phyloP scores from a whole-genome alignment of 2,888 invertebrate genomes.

The Ormyrus thymus region DNA sequence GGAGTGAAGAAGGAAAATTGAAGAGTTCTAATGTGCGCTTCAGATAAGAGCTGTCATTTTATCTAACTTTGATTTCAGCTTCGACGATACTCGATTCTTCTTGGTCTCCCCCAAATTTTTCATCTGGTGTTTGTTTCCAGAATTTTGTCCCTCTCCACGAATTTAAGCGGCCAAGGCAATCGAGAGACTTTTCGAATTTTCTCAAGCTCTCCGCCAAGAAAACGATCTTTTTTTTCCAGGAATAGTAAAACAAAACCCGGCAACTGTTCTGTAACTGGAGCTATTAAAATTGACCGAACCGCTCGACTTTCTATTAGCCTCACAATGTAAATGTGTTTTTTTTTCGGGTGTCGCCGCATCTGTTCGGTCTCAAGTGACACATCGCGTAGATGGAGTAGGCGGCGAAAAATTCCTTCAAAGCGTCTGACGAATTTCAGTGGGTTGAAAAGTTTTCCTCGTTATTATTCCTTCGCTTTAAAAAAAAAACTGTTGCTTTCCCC shows the following conservation, averaged over 20 bases:
- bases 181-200: background rate
- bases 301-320: constrained; percentile 71
- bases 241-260: constrained; percentile 44
- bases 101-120: no score
- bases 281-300: constrained; percentile 48
- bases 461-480: background rate
- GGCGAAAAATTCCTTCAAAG: constrained; percentile 29
- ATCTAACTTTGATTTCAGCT: background rate
- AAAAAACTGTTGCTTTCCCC: no score
- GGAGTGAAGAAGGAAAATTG: no score
- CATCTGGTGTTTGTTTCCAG: no score
- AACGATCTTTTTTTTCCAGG: constrained; percentile 18
- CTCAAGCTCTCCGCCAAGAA: background rate
- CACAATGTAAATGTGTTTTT: constrained; percentile 71
- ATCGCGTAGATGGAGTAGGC: constrained; percentile 59
- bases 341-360: constrained; percentile 66
- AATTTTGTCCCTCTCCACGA: no score
- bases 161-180: no score
- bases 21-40: no score
- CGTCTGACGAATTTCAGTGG: background rate
- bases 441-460: background rate
- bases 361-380: constrained; percentile 73
- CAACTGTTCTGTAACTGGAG: constrained; percentile 28
- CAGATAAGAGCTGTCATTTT: no score
- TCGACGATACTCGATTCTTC: background rate